Conservation (phyloP, 2,113 vertebrate genomes). For the Rafetus swinhoei region DNA sequence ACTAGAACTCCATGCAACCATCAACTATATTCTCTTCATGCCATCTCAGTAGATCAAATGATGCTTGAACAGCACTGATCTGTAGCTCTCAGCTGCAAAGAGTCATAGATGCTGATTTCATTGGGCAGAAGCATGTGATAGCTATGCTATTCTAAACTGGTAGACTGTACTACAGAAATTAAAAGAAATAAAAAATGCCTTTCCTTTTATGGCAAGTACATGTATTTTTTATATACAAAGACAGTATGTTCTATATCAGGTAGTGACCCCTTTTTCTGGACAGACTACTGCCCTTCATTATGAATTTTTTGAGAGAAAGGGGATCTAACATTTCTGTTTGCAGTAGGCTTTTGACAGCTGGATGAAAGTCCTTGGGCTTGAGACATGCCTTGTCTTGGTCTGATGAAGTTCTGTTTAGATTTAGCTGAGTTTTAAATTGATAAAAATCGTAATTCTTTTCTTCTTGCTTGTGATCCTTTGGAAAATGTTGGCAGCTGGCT, state of each 20-base stretch:
- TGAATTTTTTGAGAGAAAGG: background rate
- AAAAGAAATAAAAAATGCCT: conserved; percentile 36
- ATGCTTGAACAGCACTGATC: conserved; percentile 64
- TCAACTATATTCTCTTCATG: conserved; percentile 56
- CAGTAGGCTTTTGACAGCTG: conserved; percentile 42
- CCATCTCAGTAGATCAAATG: conserved; percentile 66
- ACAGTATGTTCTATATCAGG: conserved; percentile 32
- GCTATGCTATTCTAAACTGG: conserved; percentile 40
- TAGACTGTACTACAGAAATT: conserved; percentile 33
- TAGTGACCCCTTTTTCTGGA: background rate
- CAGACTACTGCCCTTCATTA: conserved; percentile 13
- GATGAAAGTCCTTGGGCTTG: conserved; percentile 31
- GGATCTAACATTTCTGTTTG: conserved; percentile 39
- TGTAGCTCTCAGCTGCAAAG: conserved; percentile 75
- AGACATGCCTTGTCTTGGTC: conserved; percentile 28
- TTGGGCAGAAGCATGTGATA: conserved; percentile 46
- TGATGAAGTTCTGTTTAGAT: background rate
- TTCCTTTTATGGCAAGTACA: conserved; percentile 42
- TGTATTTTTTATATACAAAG: conserved; percentile 38
- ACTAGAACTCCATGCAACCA: conserved; percentile 52
- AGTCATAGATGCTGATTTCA: conserved; percentile 62
- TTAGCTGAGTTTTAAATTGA: background rate
- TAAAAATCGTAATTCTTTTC: conserved; percentile 31
- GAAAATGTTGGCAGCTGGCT: conserved; percentile 27
- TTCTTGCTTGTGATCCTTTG: conserved; percentile 35